Evolutionary conservation across 2,113 vertebrate species (phyloP).

Genomic region (Gila orcuttii): DNA sequence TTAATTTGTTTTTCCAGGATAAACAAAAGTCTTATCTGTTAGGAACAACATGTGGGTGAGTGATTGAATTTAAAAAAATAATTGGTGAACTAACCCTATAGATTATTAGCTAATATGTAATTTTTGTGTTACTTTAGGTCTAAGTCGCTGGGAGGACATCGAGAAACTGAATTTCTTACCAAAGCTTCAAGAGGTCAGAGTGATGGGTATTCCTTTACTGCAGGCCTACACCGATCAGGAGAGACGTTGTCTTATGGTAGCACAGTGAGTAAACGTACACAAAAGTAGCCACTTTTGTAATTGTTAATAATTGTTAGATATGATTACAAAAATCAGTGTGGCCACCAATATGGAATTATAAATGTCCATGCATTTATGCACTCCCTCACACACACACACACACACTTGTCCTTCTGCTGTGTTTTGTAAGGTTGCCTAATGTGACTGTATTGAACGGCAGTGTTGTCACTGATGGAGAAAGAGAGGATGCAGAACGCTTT

Average conservation of each 20-base stretch:
- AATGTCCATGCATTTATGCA: not conserved
- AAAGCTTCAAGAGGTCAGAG: constrained; percentile 90
- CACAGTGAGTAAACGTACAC: constrained; percentile 71
- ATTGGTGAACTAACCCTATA: not conserved
- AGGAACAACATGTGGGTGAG: not conserved
- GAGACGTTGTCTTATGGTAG: constrained; percentile 88
- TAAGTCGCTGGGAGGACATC: constrained; percentile 92
- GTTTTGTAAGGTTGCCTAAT: constrained; percentile 82
- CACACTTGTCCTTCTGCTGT: constrained; percentile 5
- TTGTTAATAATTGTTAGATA: not conserved
- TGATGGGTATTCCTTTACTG: constrained; percentile 90
- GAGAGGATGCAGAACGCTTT: constrained; percentile 94
- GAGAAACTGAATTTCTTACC: constrained; percentile 93
- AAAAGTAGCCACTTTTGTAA: not conserved
- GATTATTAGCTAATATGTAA: not conserved
- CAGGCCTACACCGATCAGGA: constrained; percentile 89
- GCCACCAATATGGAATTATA: not conserved
- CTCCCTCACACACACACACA: too few relatives aligned
- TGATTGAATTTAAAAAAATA: not conserved
- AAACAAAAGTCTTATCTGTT: not conserved
- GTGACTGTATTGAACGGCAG: constrained; percentile 90
- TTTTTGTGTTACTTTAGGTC: constrained; percentile 74
- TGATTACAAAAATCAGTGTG: not conserved
- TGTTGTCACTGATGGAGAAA: constrained; percentile 83
- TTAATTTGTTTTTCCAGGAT: not conserved